Evolutionary conservation across 2,888 invertebrate genomes (phyloP), one percentile per base, ranked within the genome.

Genomic region (Melinaea marsaeus): DNA sequence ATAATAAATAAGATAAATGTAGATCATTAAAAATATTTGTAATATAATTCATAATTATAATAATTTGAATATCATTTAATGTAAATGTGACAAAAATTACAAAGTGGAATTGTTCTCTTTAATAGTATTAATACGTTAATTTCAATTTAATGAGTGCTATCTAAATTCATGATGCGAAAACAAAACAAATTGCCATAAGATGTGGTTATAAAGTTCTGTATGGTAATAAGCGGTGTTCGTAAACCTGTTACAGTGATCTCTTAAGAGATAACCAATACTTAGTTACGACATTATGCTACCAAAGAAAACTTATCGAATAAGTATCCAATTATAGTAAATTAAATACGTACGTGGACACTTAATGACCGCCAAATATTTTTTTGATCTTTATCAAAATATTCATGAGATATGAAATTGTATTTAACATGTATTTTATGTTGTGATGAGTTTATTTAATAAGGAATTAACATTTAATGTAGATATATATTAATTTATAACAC

Each of bases 211-310:
- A 63, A 58, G 64, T 63, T 65, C 54, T 63, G 58, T 65, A 65
- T 66, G 63, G 59, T 66, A 65, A 65, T 69, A 65, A 55, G 59
- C 33, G 61, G 58, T 61, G 57, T 63, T 63, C 62, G 58, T 47
- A 65, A 69, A 65, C 66, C 63, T 57, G 68, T 69, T 66, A 57
- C 51, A 58, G 42, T 62, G 69, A 67, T 65, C 55, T 54, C 45
- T 57, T 45, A 51, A 32, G 60, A 62, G 66, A 65, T 69, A 65
- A 65, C 57, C 58, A 63, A 62, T 63, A 65, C 63, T 62, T 65
- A 69, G 64, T 67, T 67, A 69, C 63, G 62, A 63, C 60, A 62
- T 67, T 64, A 63, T 60, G 61, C 58, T 58, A 59, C 61, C 48
- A 64, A 66, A 60, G 57, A 54, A 61, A 66, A 45, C 54, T 55